Percentiles rank a stretch among this genome's conserved stretches.
These are phyloP conservation scores for Pardosa pseudoannulata DNA, from an alignment of 2,888 invertebrate species.

Conservation along the genomic window DNA sequence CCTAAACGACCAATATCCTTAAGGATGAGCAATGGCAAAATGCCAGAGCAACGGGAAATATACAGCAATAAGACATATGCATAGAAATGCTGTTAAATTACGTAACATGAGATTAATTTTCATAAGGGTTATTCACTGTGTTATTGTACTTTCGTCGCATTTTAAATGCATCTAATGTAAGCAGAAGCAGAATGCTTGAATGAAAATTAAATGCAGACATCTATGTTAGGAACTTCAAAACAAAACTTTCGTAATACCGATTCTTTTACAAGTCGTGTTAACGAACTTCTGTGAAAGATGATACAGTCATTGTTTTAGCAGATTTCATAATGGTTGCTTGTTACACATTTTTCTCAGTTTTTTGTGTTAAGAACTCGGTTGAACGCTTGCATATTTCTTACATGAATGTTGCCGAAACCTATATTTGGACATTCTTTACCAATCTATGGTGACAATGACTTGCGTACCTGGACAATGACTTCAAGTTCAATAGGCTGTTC, in stretches of 20 bases:
- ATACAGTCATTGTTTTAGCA: neutral
- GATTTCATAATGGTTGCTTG: neutral
- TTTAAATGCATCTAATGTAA: slow-evolving; percentile 16
- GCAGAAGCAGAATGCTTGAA: slow-evolving; percentile 12
- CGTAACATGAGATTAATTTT: slow-evolving; percentile 24
- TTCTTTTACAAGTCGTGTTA: neutral
- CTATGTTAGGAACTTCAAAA: slow-evolving; percentile 2
- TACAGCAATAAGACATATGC: slow-evolving; percentile 37
- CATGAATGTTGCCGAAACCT: neutral
- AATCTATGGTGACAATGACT: neutral
- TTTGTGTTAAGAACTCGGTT: neutral
- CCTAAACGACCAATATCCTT: slow-evolving; percentile 43
- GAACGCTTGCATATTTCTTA: neutral
- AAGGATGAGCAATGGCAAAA: slow-evolving; percentile 24
- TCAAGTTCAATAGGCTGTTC: neutral
- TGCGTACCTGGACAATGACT: neutral
- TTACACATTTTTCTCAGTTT: neutral
- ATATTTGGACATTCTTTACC: neutral
- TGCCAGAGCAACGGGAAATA: slow-evolving; percentile 12
- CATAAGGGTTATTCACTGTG: slow-evolving; percentile 31
- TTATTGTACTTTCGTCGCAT: slow-evolving; percentile 23
- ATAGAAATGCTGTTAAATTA: slow-evolving; percentile 11
- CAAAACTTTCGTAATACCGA: slow-evolving; percentile 24
- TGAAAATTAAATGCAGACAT: slow-evolving; percentile 2
- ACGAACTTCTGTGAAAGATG: neutral